Evolutionary conservation across 2,797 vertebrate species (phyloP).

Genomic region (Peromyscus attwateri): DNA sequence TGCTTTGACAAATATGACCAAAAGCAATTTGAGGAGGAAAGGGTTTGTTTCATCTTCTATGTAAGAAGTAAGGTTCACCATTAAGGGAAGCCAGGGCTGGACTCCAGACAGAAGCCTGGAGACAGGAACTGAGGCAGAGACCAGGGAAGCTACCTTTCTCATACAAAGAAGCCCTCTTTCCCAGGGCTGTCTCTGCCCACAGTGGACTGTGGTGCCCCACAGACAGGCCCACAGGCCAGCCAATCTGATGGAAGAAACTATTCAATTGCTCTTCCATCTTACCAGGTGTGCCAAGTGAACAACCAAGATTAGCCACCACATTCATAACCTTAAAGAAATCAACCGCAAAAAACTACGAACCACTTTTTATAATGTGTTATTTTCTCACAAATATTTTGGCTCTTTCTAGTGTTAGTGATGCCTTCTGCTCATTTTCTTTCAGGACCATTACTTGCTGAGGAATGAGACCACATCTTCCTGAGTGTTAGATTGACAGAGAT

Average conservation of each 20-base stretch:
- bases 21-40: not conserved
- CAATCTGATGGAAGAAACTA: not conserved
- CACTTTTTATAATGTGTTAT: not conserved
- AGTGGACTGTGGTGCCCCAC: not conserved
- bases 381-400: not conserved
- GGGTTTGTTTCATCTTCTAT: not conserved
- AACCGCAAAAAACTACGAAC: not conserved
- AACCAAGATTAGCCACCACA: not conserved
- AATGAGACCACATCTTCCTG: not conserved
- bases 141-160: not conserved
- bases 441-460: not conserved
- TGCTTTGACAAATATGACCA: not conserved
- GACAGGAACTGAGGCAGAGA: not conserved
- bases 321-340: not conserved
- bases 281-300: not conserved
- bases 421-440: not conserved
- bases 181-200: not conserved
- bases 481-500: not conserved
- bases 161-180: not conserved
- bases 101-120: not conserved
- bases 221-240: not conserved
- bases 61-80: no score
- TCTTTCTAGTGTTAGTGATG: not conserved
- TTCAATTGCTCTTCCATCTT: not conserved
- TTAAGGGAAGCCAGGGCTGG: not conserved